Percentiles rank a stretch among this genome's conserved stretches.
Evolutionary conservation across 2,888 invertebrate species (phyloP).

Genomic region (Abrostola triplasia): DNA sequence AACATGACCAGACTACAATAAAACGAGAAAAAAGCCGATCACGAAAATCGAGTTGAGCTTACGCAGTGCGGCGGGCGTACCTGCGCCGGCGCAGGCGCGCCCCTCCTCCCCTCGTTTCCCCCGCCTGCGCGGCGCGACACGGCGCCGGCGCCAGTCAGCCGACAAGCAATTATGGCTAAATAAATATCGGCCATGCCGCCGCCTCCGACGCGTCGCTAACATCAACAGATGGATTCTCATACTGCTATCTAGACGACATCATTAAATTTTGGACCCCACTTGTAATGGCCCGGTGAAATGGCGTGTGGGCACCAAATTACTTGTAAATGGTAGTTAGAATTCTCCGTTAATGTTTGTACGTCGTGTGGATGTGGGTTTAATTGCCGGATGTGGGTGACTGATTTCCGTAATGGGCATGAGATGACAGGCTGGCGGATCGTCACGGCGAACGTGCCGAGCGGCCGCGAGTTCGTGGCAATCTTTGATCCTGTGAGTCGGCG

Average conservation of each 20-base stretch:
- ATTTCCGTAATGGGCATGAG: constrained; percentile 65
- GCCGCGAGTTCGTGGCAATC: constrained; percentile 61
- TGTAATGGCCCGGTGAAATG: constrained; percentile 72
- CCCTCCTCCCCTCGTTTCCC: constrained; percentile 51
- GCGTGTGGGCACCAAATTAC: constrained; percentile 74
- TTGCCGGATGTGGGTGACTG: constrained; percentile 72
- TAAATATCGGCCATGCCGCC: constrained; percentile 87
- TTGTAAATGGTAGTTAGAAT: constrained; percentile 73
- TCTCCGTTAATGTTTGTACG: constrained; percentile 67
- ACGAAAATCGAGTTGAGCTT: constrained; percentile 84
- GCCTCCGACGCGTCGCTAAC: constrained; percentile 77
- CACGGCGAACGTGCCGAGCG: constrained; percentile 47
- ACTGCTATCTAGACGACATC: constrained; percentile 81
- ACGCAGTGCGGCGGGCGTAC: constrained; percentile 80
- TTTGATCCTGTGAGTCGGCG: constrained; percentile 65
- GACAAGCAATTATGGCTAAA: constrained; percentile 88
- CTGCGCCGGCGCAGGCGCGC: constrained; percentile 74
- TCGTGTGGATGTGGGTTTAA: constrained; percentile 71
- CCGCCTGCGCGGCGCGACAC: constrained; percentile 74
- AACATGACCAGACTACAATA: constrained; percentile 83
- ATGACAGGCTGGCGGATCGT: constrained; percentile 54
- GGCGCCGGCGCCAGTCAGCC: constrained; percentile 87
- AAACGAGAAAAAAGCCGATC: constrained; percentile 79
- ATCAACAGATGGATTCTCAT: constrained; percentile 81
- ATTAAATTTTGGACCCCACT: constrained; percentile 76